These are phyloP conservation scores for Agrochola circellaris DNA, from an alignment of 2,888 invertebrate genomes.

Conservation along the genomic window DNA sequence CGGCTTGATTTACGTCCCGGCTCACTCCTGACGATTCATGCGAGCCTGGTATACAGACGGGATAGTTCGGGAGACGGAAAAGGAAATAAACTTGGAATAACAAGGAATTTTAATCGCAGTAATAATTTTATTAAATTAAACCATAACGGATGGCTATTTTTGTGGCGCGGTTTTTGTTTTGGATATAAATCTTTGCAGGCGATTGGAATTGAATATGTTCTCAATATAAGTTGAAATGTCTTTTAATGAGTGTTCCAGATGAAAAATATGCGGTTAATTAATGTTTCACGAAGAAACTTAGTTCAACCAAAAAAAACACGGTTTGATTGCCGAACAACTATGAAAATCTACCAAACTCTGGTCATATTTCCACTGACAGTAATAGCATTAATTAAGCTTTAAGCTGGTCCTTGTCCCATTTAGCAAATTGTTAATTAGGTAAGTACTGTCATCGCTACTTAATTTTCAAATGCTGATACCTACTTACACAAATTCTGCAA, in stretches of 20 bases:
- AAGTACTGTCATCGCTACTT: not conserved
- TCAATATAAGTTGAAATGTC: not conserved
- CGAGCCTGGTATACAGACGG: slow-evolving; percentile 71
- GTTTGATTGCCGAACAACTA: not conserved
- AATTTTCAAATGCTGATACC: not conserved
- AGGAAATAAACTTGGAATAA: slow-evolving; percentile 70
- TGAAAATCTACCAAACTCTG: not conserved
- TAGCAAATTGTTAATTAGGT: not conserved
- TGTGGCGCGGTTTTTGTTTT: slow-evolving; percentile 41
- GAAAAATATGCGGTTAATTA: not conserved
- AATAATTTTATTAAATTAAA: slow-evolving; percentile 67
- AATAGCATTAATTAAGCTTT: not conserved
- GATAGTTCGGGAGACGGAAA: slow-evolving; percentile 59
- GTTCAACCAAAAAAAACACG: not conserved
- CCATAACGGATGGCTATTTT: slow-evolving; percentile 54
- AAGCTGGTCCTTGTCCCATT: not conserved
- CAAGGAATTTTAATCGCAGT: slow-evolving; percentile 68
- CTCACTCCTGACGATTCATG: slow-evolving; percentile 82
- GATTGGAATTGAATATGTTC: not conserved
- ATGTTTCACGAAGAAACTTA: not conserved
- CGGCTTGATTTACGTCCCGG: slow-evolving; percentile 85
- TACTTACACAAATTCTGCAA: not conserved
- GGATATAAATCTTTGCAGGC: slow-evolving; percentile 33
- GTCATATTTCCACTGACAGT: not conserved
- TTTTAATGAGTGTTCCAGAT: not conserved